phyloP scores from a whole-genome alignment of 2,797 vertebrate species.

The Bovichtus diacanthus region DNA sequence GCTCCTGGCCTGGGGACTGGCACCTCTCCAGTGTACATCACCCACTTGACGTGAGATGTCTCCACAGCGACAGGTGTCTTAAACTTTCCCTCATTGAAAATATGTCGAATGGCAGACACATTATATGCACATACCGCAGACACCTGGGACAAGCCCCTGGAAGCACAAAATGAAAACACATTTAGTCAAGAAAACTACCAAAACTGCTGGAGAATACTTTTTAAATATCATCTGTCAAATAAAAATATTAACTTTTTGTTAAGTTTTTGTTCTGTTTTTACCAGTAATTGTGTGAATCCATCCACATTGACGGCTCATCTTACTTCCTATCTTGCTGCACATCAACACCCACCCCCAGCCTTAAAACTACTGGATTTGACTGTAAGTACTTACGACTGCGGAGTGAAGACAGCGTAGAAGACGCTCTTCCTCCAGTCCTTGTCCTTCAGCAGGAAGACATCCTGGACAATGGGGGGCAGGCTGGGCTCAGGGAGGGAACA shows the following conservation, averaged over 20 bases:
- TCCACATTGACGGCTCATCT: neutral
- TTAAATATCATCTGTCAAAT: neutral
- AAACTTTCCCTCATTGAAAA: slow-evolving; percentile 86
- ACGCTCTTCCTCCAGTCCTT: slow-evolving; percentile 82
- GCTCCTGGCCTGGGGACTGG: slow-evolving; percentile 86
- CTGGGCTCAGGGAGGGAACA: slow-evolving; percentile 83
- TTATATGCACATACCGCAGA: slow-evolving; percentile 82
- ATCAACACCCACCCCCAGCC: neutral
- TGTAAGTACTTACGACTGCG: slow-evolving; percentile 81
- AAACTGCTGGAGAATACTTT: neutral
- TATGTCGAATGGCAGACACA: slow-evolving; percentile 67
- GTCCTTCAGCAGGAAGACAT: slow-evolving; percentile 86
- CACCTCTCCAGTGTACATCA: slow-evolving; percentile 82
- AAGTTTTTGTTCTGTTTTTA: neutral
- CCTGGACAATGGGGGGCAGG: slow-evolving; percentile 86
- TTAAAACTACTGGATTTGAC: slow-evolving; percentile 9
- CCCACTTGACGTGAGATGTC: slow-evolving; percentile 82
- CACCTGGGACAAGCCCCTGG: slow-evolving; percentile 79
- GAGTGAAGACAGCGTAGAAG: slow-evolving; percentile 87
- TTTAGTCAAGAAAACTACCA: neutral
- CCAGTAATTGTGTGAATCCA: neutral
- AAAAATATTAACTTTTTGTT: neutral
- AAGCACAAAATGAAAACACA: slow-evolving; percentile 13
- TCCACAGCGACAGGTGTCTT: slow-evolving; percentile 81
- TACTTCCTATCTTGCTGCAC: neutral